phyloP scores from a whole-genome alignment of 2,113 vertebrate species.

The Oreochromis tanganicae region DNA sequence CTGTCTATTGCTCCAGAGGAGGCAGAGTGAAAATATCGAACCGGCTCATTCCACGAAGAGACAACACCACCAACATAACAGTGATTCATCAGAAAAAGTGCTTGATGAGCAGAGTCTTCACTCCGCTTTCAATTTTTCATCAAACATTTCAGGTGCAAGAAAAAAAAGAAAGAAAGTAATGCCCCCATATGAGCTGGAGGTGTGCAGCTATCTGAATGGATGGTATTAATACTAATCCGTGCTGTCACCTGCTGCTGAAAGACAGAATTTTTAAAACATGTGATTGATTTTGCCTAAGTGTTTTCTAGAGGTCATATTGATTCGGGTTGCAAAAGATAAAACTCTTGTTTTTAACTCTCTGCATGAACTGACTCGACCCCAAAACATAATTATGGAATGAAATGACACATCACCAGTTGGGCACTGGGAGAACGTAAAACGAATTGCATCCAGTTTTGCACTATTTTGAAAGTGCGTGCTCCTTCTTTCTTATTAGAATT shows the following conservation, averaged over 20 bases:
- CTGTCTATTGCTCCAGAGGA: conserved; percentile 58
- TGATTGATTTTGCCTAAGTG: conserved; percentile 67
- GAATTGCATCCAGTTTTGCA: not conserved
- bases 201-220: conserved; percentile 23
- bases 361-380: conserved; percentile 13
- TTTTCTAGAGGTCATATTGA: conserved; percentile 72
- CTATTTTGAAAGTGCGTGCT: not conserved
- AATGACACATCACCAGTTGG: not conserved
- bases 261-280: conserved; percentile 66
- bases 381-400: not conserved
- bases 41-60: conserved; percentile 14
- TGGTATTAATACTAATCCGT: conserved; percentile 62
- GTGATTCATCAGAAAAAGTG: conserved; percentile 67
- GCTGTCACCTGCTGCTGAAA: conserved; percentile 70
- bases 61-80: conserved; percentile 45
- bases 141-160: conserved; percentile 24
- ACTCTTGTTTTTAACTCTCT: conserved; percentile 50
- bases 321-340: conserved; percentile 56
- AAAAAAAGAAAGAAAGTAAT: not conserved
- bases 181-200: not conserved
- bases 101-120: conserved; percentile 34
- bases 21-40: conserved; percentile 64
- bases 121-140: conserved; percentile 51
- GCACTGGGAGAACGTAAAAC: not conserved
- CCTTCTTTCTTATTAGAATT: not conserved